Evolutionary conservation across 2,888 invertebrate genomes (phyloP), one percentile per base, ranked within the genome.

Genomic region (Calliphora vomitoria): DNA sequence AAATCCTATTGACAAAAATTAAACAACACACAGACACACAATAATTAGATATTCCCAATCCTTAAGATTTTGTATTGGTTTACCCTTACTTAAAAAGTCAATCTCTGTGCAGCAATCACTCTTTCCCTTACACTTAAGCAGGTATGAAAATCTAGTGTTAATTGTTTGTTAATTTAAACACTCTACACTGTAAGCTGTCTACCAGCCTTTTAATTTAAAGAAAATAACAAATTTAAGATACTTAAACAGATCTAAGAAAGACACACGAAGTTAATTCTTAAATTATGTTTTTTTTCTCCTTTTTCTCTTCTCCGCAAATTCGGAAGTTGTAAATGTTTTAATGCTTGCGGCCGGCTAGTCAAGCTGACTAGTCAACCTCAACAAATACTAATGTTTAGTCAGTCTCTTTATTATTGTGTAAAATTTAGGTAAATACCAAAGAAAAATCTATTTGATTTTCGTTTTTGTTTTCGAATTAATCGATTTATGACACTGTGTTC

Each of bases 101-200:
- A 78, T 74, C 8, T 25, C 2, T 25, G 4, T 5, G 50, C 20
- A 74, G 20, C n/a, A 47, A 53, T 8, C 1, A 31, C 8, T 20
- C 4, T 13, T 15, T 5, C 5, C 35, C 6, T 4, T 35, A 6
- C 6, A 35, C 5, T 4, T 71, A 58, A 86, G 75, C 82, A 83
- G 82, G 82, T 83, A 82, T 15, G 68, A 75, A 71, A 83, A 76
- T 72, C 72, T 53, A 31, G 60, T 72, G 58, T 44, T 68, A 81
- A 87, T 66, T 74, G 69, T 69, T 72, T 83, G 76, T 68, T 60
- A 78, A 81, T 87, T 74, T 68, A 68, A 50, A 38, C n/a, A 66
- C 50, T 60, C 25, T 31, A 6, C n/a, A 15, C 44, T 13, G 13
- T 31, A 35, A 53, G 55, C 31, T 41, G 3, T 10, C 69, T 44